Percentiles rank a stretch among this genome's conserved stretches.
Conservation (phyloP, 1,140 invertebrate species). For the Colletes latitarsis region DNA sequence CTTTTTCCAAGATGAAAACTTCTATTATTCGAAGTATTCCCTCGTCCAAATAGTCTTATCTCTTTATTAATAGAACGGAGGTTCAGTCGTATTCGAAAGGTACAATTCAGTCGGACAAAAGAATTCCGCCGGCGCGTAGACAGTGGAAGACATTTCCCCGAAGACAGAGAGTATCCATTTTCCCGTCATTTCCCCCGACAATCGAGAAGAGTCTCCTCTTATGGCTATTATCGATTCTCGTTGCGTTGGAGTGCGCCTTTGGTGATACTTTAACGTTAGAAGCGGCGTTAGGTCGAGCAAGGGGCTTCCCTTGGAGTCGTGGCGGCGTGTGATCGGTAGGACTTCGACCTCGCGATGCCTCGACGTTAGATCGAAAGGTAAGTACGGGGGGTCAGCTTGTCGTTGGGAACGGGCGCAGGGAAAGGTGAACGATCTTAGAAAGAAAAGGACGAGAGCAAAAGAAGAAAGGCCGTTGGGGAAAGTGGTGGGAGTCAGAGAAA, state of each 20-base stretch:
- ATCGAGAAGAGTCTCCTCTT: conserved; percentile 20
- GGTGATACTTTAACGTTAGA: conserved; percentile 17
- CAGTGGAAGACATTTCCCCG: neutral
- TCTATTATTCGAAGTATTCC: no score
- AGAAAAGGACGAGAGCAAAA: conserved; percentile 22
- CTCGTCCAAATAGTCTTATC: neutral
- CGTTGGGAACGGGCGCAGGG: neutral
- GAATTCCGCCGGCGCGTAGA: neutral
- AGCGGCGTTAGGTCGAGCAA: conserved; percentile 9
- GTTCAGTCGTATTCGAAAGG: neutral
- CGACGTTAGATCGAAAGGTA: conserved; percentile 7
- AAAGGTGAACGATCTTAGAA: conserved; percentile 38
- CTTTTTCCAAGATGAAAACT: no score
- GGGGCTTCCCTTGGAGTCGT: neutral
- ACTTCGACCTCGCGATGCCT: conserved; percentile 29
- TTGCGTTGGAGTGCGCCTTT: conserved; percentile 20
- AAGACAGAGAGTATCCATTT: conserved; percentile 22
- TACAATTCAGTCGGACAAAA: neutral
- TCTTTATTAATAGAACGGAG: neutral
- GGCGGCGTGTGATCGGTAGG: conserved; percentile 6
- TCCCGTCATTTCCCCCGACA: conserved; percentile 20
- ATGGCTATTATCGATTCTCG: conserved; percentile 36
- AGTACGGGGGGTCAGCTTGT: conserved; percentile 6
- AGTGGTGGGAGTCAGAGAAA: conserved; percentile 28
- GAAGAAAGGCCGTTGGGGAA: neutral